A percentile compares a stretch with the other conserved stretches of the same genome.
phyloP scores from a whole-genome alignment of 2,113 vertebrate genomes.

The Dipodomys stephensi region DNA sequence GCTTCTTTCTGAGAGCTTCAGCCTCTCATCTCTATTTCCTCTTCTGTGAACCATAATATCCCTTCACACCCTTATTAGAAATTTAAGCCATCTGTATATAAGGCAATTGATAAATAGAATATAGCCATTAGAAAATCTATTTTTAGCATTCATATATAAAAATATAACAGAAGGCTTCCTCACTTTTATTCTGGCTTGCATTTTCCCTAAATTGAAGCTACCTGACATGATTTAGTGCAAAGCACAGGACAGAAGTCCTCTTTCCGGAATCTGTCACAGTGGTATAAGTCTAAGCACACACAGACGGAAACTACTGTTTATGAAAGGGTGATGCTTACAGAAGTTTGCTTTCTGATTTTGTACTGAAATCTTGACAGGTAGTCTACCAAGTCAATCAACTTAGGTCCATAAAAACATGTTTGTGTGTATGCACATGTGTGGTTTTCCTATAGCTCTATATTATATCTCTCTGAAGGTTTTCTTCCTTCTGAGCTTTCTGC shows the following conservation, averaged over 20 bases:
- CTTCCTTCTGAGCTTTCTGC: neutral
- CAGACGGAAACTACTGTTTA: neutral
- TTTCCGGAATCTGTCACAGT: neutral
- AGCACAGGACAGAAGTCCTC: neutral
- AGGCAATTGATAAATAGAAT: neutral
- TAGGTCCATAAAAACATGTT: neutral
- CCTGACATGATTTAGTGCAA: neutral
- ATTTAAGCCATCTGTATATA: neutral
- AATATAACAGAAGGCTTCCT: neutral
- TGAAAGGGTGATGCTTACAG: neutral
- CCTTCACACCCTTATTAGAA: neutral
- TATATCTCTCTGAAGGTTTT: neutral
- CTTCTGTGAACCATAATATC: neutral
- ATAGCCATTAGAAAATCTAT: neutral
- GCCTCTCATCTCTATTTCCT: neutral
- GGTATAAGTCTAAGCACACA: neutral
- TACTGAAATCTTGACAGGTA: neutral
- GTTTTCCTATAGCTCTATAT: neutral
- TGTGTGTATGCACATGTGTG: no score
- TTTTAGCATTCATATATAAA: neutral
- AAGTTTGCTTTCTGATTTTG: neutral
- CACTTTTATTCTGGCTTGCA: neutral
- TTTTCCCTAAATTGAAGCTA: conserved; percentile 33
- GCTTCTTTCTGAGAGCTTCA: conserved; percentile 42
- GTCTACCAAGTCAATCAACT: neutral